These are phyloP conservation scores for Acromyrmex heyeri DNA, from an alignment of 1,140 invertebrate genomes.

Conservation along the genomic window DNA sequence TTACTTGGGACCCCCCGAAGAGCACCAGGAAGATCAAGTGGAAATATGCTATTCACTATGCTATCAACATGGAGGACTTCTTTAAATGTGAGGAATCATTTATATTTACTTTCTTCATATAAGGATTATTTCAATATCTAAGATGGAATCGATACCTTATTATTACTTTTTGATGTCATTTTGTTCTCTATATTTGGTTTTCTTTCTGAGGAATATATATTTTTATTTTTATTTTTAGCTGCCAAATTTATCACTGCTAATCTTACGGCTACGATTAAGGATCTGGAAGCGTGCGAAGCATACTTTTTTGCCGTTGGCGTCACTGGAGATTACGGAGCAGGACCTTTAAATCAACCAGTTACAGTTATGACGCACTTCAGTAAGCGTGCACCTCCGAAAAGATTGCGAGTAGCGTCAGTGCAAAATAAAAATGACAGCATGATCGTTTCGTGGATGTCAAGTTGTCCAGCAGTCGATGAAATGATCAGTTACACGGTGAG, in stretches of 20 bases:
- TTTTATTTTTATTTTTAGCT: conserved; percentile 19
- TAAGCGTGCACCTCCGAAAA: conserved; percentile 88
- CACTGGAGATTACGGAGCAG: conserved; percentile 87
- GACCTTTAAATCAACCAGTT: conserved; percentile 88
- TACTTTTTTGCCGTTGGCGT: conserved; percentile 92
- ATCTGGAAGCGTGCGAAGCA: conserved; percentile 90
- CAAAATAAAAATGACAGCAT: conserved; percentile 86
- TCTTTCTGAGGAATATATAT: background rate
- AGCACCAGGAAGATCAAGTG: conserved; percentile 87
- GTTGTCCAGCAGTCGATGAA: conserved; percentile 86
- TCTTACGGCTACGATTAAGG: conserved; percentile 87
- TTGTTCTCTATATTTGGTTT: conserved; percentile 2
- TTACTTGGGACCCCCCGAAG: conserved; percentile 89
- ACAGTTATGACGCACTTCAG: conserved; percentile 89
- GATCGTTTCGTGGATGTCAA: conserved; percentile 87
- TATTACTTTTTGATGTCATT: background rate
- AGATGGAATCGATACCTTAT: background rate
- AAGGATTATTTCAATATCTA: background rate
- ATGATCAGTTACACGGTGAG: conserved; percentile 88
- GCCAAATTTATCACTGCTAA: conserved; percentile 86
- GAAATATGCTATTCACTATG: conserved; percentile 90
- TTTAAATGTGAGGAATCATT: conserved; percentile 83
- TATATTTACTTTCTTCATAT: background rate
- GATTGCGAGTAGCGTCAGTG: conserved; percentile 82
- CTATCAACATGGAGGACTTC: conserved; percentile 84